Percentiles rank a stretch among this genome's conserved stretches.
These are phyloP conservation scores for Sphaerophoria rueppellii DNA, from an alignment of 2,888 invertebrate species.

Conservation along the genomic window DNA sequence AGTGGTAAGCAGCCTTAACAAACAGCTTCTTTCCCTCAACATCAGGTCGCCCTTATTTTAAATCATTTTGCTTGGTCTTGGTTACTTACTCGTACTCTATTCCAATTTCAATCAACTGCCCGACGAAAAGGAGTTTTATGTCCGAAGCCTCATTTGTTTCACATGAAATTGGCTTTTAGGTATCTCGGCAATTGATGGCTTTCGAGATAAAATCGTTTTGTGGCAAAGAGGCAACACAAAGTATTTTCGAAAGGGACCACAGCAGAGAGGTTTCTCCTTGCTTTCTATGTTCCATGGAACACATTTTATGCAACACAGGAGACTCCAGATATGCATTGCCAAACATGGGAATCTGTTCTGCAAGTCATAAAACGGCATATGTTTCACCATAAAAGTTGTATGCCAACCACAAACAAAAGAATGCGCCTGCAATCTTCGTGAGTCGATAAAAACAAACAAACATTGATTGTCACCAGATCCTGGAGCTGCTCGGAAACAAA, in stretches of 20 bases:
- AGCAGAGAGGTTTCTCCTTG: conserved; percentile 27
- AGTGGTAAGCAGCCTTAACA: too few relatives aligned
- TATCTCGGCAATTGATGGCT: conserved; percentile 71
- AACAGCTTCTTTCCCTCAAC: too few relatives aligned
- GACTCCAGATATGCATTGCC: conserved; percentile 46
- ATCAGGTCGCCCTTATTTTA: too few relatives aligned
- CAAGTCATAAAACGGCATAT: conserved; percentile 65
- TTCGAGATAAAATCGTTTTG: conserved; percentile 71
- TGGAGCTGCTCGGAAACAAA: neutral
- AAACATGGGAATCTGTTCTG: conserved; percentile 50
- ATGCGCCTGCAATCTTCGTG: conserved; percentile 34
- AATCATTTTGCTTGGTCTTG: too few relatives aligned
- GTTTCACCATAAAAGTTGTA: conserved; percentile 52
- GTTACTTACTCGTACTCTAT: too few relatives aligned
- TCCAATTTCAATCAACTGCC: neutral
- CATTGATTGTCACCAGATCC: conserved; percentile 66
- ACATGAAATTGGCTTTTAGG: conserved; percentile 69
- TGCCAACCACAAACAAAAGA: conserved; percentile 57
- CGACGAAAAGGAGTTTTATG: conserved; percentile 60
- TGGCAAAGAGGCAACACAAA: conserved; percentile 57
- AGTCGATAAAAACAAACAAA: conserved; percentile 54
- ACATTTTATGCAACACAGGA: conserved; percentile 56
- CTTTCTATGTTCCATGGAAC: neutral
- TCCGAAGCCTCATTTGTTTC: conserved; percentile 66
- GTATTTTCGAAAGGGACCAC: conserved; percentile 63